phyloP scores from a whole-genome alignment of 2,888 invertebrate genomes.

The Lasioglossum figueresi region DNA sequence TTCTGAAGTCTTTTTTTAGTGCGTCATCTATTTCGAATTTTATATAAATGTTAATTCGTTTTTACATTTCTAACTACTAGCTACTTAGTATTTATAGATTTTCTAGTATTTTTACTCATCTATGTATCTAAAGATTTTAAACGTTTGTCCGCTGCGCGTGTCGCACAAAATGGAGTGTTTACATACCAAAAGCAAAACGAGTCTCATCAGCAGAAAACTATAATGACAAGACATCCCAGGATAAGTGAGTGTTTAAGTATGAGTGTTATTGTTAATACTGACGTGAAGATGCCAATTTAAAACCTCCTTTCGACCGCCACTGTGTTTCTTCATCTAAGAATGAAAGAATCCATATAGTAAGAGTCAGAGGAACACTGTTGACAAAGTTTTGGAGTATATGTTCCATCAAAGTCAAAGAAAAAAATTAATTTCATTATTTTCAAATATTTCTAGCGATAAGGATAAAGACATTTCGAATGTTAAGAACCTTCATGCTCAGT shows the following conservation, averaged over 20 bases:
- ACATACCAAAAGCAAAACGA: neutral
- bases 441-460: conserved; percentile 63
- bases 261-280: conserved; percentile 7
- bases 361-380: conserved; percentile 59
- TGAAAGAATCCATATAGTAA: conserved; percentile 60
- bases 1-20: neutral
- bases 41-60: conserved; percentile 5
- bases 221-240: neutral
- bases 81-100: neutral
- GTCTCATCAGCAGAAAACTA: neutral
- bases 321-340: conserved; percentile 56
- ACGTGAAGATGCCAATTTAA: neutral
- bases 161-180: neutral
- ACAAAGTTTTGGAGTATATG: conserved; percentile 62
- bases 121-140: conserved; percentile 2
- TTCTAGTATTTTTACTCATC: neutral
- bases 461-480: conserved; percentile 64
- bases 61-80: neutral
- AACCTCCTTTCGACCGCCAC: conserved; percentile 7
- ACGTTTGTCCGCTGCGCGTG: neutral
- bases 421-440: conserved; percentile 67
- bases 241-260: neutral
- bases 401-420: conserved; percentile 65
- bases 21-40: neutral
- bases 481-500: conserved; percentile 52